Evolutionary conservation across 2,113 vertebrate species (phyloP), one percentile per base, ranked within the genome.

Genomic region (Perca fluviatilis): DNA sequence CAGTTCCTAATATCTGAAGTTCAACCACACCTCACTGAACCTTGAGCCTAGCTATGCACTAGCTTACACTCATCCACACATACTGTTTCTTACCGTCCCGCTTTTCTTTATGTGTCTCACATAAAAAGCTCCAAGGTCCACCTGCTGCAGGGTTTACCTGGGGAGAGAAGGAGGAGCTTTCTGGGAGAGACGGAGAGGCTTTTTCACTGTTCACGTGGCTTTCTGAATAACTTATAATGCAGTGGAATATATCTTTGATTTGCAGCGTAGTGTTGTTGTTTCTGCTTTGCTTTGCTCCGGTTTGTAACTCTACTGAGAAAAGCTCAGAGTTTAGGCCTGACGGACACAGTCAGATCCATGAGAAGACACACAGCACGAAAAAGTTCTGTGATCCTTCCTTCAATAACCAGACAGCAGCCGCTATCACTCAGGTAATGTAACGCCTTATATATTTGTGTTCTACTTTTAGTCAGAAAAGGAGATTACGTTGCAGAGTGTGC

Each of bases 301-400:
- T 77, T 86, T 82, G 27, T 76, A 1, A 21, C 14, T 73, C 63
- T 5, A 2, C 71, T 58, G 63, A 72, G 10, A 72, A 50, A 49
- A 15, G 25, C 19, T 25, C 57, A 58, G 82, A 76, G 33, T 36
- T 6, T 57, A 10, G 56, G 27, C 13, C 74, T 36, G 74, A 60
- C 36, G 66, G 36, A 74, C 71, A 19, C 21, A 27, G 21, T 54
- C 65, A 56, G 74, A 67, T 53, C 63, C 53, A 4, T 49, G 60
- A 53, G 49, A 56, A 12, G 64, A 65, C 62, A 40, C 76, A 70
- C 4, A 69, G 60, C 69, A 67, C 13, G 0, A 89, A 71, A 79
- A 88, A 27, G 67, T 80, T 87, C 50, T 94, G 88, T 60, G 79
- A 89, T 62, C 80, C 86, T 23, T 33, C 73, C 49, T 58, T 82